These are phyloP conservation scores for Drosophila fuyamai DNA, from an alignment of 1,140 invertebrate genomes.

Conservation along the genomic window DNA sequence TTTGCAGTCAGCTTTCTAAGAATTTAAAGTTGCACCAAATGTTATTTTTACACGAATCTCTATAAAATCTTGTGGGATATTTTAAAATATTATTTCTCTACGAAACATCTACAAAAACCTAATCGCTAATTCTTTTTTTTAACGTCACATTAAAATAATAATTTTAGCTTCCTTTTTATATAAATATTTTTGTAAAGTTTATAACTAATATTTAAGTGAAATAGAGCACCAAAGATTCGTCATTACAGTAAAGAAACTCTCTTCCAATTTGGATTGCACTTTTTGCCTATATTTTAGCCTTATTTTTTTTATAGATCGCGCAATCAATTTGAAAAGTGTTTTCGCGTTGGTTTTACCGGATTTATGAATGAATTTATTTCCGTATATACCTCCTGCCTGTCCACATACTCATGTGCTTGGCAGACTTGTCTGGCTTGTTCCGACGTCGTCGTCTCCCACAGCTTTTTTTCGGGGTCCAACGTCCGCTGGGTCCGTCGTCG, in stretches of 20 bases:
- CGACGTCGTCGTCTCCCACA: slow-evolving; percentile 49
- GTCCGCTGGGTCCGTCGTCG: slow-evolving; percentile 55
- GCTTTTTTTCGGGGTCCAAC: slow-evolving; percentile 36
- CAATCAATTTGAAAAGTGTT: slow-evolving; percentile 78
- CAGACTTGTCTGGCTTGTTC: slow-evolving; percentile 74
- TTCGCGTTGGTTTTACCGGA: slow-evolving; percentile 83
- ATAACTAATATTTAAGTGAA: neutral
- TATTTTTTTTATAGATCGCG: slow-evolving; percentile 64
- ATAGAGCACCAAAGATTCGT: slow-evolving; percentile 13
- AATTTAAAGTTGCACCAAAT: no score
- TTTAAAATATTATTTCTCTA: no score
- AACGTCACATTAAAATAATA: no score
- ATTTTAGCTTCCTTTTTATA: no score
- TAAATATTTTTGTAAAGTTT: no score
- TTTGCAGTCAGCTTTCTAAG: no score
- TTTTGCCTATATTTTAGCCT: slow-evolving; percentile 34
- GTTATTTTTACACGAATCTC: no score
- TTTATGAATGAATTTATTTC: slow-evolving; percentile 84
- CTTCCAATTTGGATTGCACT: slow-evolving; percentile 31
- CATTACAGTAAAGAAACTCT: neutral
- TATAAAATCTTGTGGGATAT: no score
- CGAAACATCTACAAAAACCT: no score
- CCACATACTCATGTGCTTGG: slow-evolving; percentile 42
- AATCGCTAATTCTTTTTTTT: no score
- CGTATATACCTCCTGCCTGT: slow-evolving; percentile 45